A percentile compares a stretch with the other conserved stretches of the same genome.
These are phyloP conservation scores for Chloroceryle inda DNA, from an alignment of 2,797 vertebrate species.

Conservation along the genomic window DNA sequence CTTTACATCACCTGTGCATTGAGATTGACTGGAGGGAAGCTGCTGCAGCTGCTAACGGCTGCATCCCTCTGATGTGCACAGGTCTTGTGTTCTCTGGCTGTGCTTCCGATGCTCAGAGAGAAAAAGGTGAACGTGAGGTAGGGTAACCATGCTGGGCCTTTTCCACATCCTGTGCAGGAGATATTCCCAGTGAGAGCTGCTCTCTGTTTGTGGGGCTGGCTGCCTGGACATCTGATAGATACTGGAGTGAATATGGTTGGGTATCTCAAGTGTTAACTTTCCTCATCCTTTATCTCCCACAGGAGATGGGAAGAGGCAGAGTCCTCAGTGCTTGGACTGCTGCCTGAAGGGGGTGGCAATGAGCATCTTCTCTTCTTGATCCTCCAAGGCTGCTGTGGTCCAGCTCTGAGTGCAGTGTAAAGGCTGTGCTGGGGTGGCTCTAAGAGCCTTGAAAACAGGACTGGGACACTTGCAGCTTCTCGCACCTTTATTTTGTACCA, in stretches of 20 bases:
- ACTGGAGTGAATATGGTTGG: not conserved
- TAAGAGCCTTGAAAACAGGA: not conserved
- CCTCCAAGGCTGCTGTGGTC: not conserved
- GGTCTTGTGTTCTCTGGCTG: not conserved
- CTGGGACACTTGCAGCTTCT: not conserved
- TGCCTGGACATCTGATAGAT: not conserved
- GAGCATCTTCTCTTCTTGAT: not conserved
- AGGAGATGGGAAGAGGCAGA: not conserved
- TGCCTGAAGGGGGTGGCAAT: not conserved
- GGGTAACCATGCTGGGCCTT: not conserved
- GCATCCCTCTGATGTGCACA: fast-evolving
- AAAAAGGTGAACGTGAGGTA: not conserved
- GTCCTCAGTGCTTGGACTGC: not conserved
- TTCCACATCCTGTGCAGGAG: not conserved
- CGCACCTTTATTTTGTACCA: not conserved
- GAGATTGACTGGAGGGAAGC: not conserved
- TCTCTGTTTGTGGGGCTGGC: not conserved
- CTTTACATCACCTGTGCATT: not conserved
- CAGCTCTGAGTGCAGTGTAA: not conserved
- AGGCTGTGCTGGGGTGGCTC: not conserved
- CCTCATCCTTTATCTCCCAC: not conserved
- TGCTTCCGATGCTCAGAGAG: not conserved
- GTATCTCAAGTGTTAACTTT: not conserved
- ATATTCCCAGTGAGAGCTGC: not conserved
- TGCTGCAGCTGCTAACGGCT: fast-evolving